Evolutionary conservation across 2,797 vertebrate species (phyloP), one percentile per base, ranked within the genome.

Genomic region (Silurus aristotelis): DNA sequence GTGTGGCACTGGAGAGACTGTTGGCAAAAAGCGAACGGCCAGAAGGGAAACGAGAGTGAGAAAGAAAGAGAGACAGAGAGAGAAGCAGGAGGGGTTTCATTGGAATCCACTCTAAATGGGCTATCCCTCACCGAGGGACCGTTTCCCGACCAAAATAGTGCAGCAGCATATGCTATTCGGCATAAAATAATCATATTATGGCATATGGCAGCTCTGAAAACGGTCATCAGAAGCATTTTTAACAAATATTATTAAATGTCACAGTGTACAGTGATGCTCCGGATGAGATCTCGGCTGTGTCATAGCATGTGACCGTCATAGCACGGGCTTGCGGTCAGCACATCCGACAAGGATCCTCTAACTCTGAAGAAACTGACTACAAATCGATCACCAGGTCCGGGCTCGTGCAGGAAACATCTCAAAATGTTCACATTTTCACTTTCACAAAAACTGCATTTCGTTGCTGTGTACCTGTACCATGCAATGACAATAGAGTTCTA

Each of bases 131-230:
- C 82, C 83, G 52, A 78, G 85, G 87, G 84, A 87, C 73, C 61
- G 72, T 82, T 61, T 82, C 67, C 61, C 46, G 73, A 63, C 81
- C 85, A 82, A 67, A 84, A 87, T 87, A 86, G 85, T 87, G 86
- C 83, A 84, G 82, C 82, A 84, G 67, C 84, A 87, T 88, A 87
- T 87, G 87, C 76, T 83, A 64, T 87, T 85, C 70, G 10, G 84
- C 84, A 88, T 88, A 64, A 89, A 89, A 87, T 88, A 88, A 88
- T 88, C 60, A 89, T 88, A 83, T 64, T 73, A 43, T 72, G 61
- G 80, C 86, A 87, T 86, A 77, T 84, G 85, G 80, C 46, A 25
- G 55, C 48, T 56, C 25, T 15, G 14, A 31, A 78, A 80, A 72
- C 56, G 63, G 25, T 10, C 75, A 58, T 17, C 25, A 20, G 38